Evolutionary conservation across 2,797 vertebrate genomes (phyloP), one percentile per base, ranked within the genome.

Genomic region (Kryptolebias ocellatus): DNA sequence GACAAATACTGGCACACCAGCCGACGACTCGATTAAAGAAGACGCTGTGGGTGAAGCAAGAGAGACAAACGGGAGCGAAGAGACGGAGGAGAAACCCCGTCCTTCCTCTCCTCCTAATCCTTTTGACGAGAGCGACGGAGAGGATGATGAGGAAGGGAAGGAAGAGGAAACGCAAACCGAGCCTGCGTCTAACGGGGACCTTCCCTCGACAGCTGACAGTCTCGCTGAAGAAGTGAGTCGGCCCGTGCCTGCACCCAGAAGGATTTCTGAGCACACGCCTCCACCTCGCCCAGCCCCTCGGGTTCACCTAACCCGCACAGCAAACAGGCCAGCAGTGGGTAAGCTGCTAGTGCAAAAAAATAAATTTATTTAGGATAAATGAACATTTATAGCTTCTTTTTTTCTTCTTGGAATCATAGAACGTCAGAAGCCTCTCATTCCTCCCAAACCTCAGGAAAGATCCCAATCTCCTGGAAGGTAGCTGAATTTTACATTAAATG

Each of bases 391-490:
- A 56, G 29, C 4, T 29, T 69, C 7, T 60, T 39, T 28, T 55
- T 79, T 79, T 28, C 8, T 10, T 15, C 10, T 60, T 76, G 10
- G 50, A 72, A 51, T 62, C 4, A 0, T 78, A 89, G 92, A 95
- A 69, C 61, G 68, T 53, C 90, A 75, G 49, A 93, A 93, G 65
- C 86, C 88, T 64, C 83, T 77, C 2, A 94, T 94, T 42, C 84
- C 95, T 68, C 97, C 96, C 60, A 97, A 95, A 90, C 96, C 96
- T 4, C 93, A 95, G 81, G 95, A 95, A 67, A 94, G 95, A 68
- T 96, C 95, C 5, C 93, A 87, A 69, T 95, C 95, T 68, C 95
- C 96, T 53, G 95, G 94, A 80, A 95, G 97, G 97, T 98, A 71
- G 15, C 28, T 1, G 0, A 20, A 17, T 0, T 45, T 16, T 24